Evolutionary conservation across 2,113 vertebrate species (phyloP), one percentile per base, ranked within the genome.

Genomic region (Piprites chloris): DNA sequence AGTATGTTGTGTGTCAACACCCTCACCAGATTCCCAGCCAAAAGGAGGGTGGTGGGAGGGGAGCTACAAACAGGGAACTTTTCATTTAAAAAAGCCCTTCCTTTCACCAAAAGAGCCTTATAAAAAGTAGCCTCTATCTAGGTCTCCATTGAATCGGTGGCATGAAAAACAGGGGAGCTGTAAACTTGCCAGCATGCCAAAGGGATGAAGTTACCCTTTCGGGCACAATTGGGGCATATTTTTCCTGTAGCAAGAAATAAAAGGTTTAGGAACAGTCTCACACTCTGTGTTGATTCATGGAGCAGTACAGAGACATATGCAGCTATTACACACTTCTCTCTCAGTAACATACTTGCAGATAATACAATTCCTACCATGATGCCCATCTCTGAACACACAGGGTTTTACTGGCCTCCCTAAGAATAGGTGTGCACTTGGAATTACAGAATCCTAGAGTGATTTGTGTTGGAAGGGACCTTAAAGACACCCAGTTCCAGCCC

Each of bases 1-100:
- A 95, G 89, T 95, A 96, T 63, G 74, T 92, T 95, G 91, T 81
- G 80, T 96, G 85, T 97, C 97, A 97, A 96, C 94, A 96, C 85
- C 90, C 90, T 82, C 66, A 85, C 67, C 83, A 75, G 84, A 91
- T 62, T 87, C 91, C 94, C 66, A 81, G 89, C 91, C 94, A 96
- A 90, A 94, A 75, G 79, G 72, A 83, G 80, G 81, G 68, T 1
- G 81, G 68, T 1, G 50, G 81, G 86, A 87, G 85, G 63, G 47
- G 53, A 94, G 73, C 74, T 72, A 33, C 59, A 83, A 88, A 97
- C 87, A 94, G 94, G 26, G 68, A 85, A 94, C 84, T 86, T 95
- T 95, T 95, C 91, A 97, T 95, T 84, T 95, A 63, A 19, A 63
- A 76, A 95, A 94, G 82, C 76, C 76, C 21, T 75, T 73, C 90